Percentiles rank a stretch among this genome's conserved stretches.
Conservation (phyloP, 2,113 vertebrate species). For the Festucalex cinctus region DNA sequence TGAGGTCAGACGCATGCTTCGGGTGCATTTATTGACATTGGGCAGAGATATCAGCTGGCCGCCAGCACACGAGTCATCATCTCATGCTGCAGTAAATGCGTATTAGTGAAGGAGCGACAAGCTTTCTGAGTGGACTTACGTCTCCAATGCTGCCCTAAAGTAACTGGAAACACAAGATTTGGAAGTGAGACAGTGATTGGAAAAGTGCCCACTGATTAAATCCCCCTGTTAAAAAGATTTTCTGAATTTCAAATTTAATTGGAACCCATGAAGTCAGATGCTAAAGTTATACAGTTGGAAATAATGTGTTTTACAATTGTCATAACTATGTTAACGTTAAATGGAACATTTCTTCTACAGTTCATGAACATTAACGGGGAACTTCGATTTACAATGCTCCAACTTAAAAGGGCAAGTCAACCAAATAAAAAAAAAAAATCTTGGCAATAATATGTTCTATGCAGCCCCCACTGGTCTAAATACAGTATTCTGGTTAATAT, state of each 20-base stretch:
- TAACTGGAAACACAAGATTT: conserved; percentile 70
- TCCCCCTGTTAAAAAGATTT: conserved; percentile 7
- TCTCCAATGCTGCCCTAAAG: conserved; percentile 77
- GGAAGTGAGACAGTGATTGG: conserved; percentile 62
- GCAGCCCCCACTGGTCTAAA: too few species aligned
- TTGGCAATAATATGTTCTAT: too few species aligned
- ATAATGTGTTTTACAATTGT: not conserved
- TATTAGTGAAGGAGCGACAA: conserved; percentile 46
- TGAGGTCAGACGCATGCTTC: conserved; percentile 19
- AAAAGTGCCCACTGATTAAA: conserved; percentile 42
- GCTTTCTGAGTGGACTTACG: conserved; percentile 72
- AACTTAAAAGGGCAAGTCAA: too few species aligned
- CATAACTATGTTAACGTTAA: too few species aligned
- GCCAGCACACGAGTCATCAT: conserved; percentile 1
- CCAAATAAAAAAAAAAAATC: too few species aligned
- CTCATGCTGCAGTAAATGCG: conserved; percentile 7
- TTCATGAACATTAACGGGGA: too few species aligned
- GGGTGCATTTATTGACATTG: conserved; percentile 13
- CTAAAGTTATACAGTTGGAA: not conserved
- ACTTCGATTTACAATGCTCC: too few species aligned
- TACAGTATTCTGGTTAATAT: too few species aligned
- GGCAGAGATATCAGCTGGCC: not conserved
- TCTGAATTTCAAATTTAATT: conserved; percentile 13
- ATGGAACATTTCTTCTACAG: not conserved
- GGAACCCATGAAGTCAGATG: not conserved